Conservation (phyloP, 2,113 vertebrate genomes). For the Elachura formosa region DNA sequence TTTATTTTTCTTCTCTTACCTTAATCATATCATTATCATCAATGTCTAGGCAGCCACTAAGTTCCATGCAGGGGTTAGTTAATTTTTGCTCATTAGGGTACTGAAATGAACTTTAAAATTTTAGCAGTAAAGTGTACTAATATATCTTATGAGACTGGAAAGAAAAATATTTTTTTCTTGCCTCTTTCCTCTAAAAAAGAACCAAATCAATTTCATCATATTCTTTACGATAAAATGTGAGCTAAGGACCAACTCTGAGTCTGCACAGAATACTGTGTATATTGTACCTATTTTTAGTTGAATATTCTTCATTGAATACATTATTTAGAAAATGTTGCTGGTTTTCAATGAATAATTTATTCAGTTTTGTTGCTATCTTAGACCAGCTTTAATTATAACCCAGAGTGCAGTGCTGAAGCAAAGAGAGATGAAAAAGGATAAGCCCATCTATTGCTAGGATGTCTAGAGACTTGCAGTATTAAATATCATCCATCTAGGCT, state of each 20-base stretch:
- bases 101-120: background rate
- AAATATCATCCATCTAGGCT: background rate
- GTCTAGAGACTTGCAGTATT: background rate
- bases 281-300: background rate
- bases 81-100: background rate
- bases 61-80: background rate
- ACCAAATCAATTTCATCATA: background rate
- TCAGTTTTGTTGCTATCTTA: constrained; percentile 16
- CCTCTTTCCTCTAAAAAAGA: background rate
- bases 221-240: background rate
- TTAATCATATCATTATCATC: background rate
- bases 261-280: background rate
- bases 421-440: background rate
- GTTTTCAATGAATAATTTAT: constrained; percentile 38
- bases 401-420: background rate
- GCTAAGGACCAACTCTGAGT: background rate
- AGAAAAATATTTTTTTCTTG: background rate
- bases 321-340: constrained; percentile 20
- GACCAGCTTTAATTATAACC: constrained; percentile 27
- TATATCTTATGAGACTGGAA: background rate
- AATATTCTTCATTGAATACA: background rate
- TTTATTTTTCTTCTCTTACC: background rate
- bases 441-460: background rate
- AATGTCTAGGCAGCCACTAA: background rate
- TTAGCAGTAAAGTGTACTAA: background rate